Evolutionary conservation across 2,113 vertebrate genomes (phyloP), one percentile per base, ranked within the genome.

Genomic region (Oncorhynchus nerka): DNA sequence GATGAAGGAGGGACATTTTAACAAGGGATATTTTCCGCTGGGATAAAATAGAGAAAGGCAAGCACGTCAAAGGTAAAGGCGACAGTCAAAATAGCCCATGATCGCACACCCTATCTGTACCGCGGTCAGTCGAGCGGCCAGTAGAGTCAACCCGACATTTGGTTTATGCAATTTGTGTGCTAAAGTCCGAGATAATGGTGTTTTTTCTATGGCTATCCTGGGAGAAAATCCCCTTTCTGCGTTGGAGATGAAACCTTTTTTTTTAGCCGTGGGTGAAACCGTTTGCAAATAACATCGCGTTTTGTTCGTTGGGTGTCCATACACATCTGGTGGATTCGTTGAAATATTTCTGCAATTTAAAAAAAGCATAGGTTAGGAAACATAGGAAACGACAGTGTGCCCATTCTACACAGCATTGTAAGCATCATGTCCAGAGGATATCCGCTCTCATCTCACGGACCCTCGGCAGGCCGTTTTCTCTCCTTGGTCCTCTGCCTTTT

Each of bases 401-500:
- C 66, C 32, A 59, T 45, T 45, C 75, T 49, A 30, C 67, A 55
- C 68, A 83, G 4, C 68, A 19, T 66, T 71, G 26, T 59, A 45
- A 62, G 76, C 82, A 86, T 68, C 77, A 90, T 90, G 88, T 70
- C 77, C 74, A 73, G 74, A 62, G 80, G 75, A 28, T 74, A 64
- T 70, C 73, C 66, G 28, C 62, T 81, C 26, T 48, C 34, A 15
- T 19, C 16, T 26, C 45, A n/a, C 68, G 73, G 82, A 74, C 79
- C 86, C 0, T 82, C 81, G 78, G 83, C 78, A 70, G 80, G 85
- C 68, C 86, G 88, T 84, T 76, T 76, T 79, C 88, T 78, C 78
- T 81, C 9, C 39, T 45, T 78, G 70, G 75, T 89, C 65, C 75
- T 89, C 24, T 86, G 90, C 68, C 78, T 93, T 76, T 81, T 94